phyloP scores from a whole-genome alignment of 2,888 invertebrate genomes.

The Ophraella communa region DNA sequence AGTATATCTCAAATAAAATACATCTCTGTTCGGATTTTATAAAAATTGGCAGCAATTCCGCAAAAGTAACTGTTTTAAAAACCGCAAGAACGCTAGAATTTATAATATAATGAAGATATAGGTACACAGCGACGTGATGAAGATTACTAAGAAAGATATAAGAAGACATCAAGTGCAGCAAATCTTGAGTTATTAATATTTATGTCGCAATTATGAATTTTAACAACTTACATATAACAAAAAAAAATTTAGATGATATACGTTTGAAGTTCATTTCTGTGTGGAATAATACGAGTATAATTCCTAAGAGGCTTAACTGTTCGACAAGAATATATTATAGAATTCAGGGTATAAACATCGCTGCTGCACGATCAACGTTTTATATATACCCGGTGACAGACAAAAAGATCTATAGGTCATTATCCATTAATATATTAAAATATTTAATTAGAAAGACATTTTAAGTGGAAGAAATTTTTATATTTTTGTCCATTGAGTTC shows the following conservation, averaged over 20 bases:
- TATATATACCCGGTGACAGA: no score
- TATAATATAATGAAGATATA: constrained; percentile 15
- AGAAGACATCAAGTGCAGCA: constrained; percentile 13
- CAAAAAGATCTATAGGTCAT: no score
- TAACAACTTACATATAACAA: not conserved
- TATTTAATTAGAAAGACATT: no score
- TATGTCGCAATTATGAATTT: constrained; percentile 8
- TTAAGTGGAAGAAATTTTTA: no score
- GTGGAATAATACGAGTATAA: not conserved
- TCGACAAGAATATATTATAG: no score
- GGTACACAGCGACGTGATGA: constrained; percentile 2
- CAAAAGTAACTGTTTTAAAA: constrained; percentile 1
- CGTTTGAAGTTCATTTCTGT: not conserved
- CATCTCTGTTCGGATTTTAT: not conserved
- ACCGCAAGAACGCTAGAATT: not conserved
- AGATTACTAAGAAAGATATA: constrained; percentile 16
- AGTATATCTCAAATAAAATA: not conserved
- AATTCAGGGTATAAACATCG: no score
- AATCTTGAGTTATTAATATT: constrained; percentile 21
- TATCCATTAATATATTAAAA: no score
- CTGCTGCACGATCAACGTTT: no score
- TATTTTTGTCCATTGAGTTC: no score
- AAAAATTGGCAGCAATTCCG: not conserved
- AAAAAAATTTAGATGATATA: not conserved
- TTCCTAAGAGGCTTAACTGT: not conserved